These are phyloP conservation scores for Crax fasciolata DNA, from an alignment of 2,797 vertebrate species.

Conservation along the genomic window DNA sequence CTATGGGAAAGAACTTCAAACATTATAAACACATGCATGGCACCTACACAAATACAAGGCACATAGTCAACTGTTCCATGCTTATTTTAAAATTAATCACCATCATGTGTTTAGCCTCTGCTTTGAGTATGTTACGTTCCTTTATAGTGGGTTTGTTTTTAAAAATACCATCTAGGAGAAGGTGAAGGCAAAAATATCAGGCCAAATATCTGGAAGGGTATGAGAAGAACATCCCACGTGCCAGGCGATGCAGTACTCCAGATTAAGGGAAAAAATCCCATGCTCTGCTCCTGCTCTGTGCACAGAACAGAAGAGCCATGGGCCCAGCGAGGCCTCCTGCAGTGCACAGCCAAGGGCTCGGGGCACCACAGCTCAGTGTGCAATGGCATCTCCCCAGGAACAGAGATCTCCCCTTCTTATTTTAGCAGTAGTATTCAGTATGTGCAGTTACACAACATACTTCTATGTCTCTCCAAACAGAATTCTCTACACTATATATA, in stretches of 20 bases:
- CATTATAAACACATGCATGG: background rate
- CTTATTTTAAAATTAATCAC: background rate
- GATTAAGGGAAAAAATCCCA: background rate
- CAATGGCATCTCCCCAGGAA: background rate
- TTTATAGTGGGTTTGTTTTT: background rate
- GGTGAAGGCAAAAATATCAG: background rate
- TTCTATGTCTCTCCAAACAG: background rate
- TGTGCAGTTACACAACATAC: background rate
- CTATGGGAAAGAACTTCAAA: background rate
- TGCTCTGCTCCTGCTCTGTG: background rate
- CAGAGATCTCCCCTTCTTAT: background rate
- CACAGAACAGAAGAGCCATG: background rate
- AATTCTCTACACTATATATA: background rate
- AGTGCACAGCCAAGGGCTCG: fast-evolving
- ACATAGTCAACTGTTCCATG: background rate
- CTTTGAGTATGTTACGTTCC: background rate
- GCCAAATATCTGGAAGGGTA: background rate
- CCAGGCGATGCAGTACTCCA: background rate
- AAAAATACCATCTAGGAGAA: background rate
- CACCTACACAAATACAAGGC: background rate
- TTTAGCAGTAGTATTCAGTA: background rate
- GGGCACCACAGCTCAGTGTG: background rate
- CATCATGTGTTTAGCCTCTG: background rate
- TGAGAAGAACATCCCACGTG: background rate
- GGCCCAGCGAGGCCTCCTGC: background rate